Evolutionary conservation across 2,113 vertebrate genomes (phyloP).

Genomic region (Coreoperca whiteheadi): DNA sequence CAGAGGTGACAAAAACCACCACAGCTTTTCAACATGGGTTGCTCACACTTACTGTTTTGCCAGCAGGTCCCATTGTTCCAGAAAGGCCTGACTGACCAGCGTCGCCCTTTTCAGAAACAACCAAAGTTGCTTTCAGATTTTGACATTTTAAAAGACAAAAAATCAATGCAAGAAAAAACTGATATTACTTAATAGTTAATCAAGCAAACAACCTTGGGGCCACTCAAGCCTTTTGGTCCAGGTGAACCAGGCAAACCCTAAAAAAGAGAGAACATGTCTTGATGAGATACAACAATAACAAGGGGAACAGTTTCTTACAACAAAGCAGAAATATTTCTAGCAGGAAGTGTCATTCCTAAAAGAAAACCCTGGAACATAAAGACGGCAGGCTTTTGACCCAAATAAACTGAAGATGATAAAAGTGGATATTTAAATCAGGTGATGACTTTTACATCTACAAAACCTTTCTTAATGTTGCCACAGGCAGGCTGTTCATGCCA

Average conservation of each 20-base stretch:
- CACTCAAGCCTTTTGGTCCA: conserved; percentile 90
- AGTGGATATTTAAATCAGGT: conserved; percentile 22
- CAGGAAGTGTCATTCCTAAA: neutral
- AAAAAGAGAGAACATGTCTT: conserved; percentile 55
- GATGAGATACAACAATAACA: conserved; percentile 1
- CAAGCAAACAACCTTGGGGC: conserved; percentile 88
- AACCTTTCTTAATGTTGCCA: neutral
- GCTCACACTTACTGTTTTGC: conserved; percentile 88
- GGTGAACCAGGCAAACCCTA: conserved; percentile 93
- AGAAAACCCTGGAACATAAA: neutral
- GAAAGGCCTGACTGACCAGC: conserved; percentile 87
- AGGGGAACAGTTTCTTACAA: neutral
- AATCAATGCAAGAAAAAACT: neutral
- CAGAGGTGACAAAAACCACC: conserved; percentile 11
- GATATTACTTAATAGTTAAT: neutral
- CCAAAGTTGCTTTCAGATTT: conserved; percentile 1
- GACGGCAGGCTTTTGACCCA: conserved; percentile 30
- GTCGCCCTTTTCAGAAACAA: conserved; percentile 85
- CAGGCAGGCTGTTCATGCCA: conserved; percentile 16
- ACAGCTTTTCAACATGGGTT: neutral
- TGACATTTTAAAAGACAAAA: neutral
- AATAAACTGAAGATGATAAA: conserved; percentile 32
- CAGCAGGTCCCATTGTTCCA: conserved; percentile 92
- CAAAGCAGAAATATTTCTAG: neutral
- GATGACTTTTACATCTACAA: neutral